phyloP scores from a whole-genome alignment of 2,888 invertebrate species.

The Pollenia griseotomentosa region DNA sequence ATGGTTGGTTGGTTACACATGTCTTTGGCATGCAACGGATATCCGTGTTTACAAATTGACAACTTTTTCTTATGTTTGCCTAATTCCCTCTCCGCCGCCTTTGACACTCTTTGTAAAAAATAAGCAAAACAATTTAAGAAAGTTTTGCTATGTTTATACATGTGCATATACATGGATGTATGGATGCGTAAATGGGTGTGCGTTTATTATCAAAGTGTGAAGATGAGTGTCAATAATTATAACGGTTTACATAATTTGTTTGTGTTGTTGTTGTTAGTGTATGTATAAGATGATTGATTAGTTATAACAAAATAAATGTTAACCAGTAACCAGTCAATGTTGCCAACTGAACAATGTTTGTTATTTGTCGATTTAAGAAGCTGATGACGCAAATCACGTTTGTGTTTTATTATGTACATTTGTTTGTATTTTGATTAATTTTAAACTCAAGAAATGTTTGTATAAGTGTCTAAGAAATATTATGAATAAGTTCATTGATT shows the following conservation, averaged over 20 bases:
- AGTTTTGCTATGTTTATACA: background rate
- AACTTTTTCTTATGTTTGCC: background rate
- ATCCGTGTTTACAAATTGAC: constrained; percentile 57
- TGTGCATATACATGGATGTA: too few relatives aligned
- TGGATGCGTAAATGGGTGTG: background rate
- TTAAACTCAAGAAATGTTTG: too few relatives aligned
- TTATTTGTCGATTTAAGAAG: background rate
- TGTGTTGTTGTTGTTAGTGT: too few relatives aligned
- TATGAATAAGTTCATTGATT: too few relatives aligned
- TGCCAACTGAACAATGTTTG: constrained; percentile 5
- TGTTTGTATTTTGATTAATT: background rate
- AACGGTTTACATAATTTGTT: constrained; percentile 57
- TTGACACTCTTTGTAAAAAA: background rate
- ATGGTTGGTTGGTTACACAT: constrained; percentile 42
- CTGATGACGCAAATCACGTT: constrained; percentile 67
- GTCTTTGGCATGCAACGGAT: constrained; percentile 62
- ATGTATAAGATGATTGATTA: background rate
- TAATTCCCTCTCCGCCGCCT: background rate
- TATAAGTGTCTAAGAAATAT: too few relatives aligned
- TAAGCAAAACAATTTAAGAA: background rate
- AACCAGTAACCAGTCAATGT: background rate
- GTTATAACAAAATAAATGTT: background rate
- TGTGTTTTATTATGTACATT: constrained; percentile 16
- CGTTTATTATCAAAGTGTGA: background rate
- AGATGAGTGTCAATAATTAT: background rate